phyloP scores from a whole-genome alignment of 2,888 invertebrate species.

The Phortica magna region DNA sequence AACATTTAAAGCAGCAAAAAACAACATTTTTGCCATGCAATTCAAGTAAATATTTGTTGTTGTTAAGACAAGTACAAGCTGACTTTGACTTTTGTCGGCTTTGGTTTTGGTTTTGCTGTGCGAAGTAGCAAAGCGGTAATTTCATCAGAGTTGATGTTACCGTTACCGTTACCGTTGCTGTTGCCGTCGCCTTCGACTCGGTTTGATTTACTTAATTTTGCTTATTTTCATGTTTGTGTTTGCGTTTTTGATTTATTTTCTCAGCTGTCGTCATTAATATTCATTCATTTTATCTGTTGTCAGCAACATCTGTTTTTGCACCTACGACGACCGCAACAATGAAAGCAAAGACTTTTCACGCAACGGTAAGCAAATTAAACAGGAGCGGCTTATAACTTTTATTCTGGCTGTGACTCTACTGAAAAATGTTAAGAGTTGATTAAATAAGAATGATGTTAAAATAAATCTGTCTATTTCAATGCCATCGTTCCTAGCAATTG shows the following conservation, averaged over 20 bases:
- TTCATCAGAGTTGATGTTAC: too few species aligned
- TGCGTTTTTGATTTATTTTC: slow-evolving; percentile 27
- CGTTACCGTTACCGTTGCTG: too few species aligned
- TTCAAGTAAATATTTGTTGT: neutral
- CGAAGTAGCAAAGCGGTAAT: neutral
- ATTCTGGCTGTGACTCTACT: too few species aligned
- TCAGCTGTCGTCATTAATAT: slow-evolving; percentile 52
- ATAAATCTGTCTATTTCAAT: too few species aligned
- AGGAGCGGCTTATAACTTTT: neutral
- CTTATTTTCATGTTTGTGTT: slow-evolving; percentile 6
- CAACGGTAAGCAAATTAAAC: neutral
- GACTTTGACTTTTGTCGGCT: slow-evolving; percentile 16
- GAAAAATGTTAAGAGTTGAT: too few species aligned
- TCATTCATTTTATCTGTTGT: slow-evolving; percentile 44
- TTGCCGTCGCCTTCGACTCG: neutral
- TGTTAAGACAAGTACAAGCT: slow-evolving; percentile 8
- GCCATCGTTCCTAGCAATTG: too few species aligned
- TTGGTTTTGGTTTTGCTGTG: neutral
- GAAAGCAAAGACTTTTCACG: neutral
- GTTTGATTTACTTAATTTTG: slow-evolving; percentile 5
- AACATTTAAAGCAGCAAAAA: neutral
- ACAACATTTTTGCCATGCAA: neutral
- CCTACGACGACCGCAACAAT: slow-evolving; percentile 6
- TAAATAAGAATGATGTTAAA: too few species aligned
- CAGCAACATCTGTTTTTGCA: slow-evolving; percentile 32